phyloP scores from a whole-genome alignment of 2,113 vertebrate genomes.

The Thamnaconus septentrionalis region DNA sequence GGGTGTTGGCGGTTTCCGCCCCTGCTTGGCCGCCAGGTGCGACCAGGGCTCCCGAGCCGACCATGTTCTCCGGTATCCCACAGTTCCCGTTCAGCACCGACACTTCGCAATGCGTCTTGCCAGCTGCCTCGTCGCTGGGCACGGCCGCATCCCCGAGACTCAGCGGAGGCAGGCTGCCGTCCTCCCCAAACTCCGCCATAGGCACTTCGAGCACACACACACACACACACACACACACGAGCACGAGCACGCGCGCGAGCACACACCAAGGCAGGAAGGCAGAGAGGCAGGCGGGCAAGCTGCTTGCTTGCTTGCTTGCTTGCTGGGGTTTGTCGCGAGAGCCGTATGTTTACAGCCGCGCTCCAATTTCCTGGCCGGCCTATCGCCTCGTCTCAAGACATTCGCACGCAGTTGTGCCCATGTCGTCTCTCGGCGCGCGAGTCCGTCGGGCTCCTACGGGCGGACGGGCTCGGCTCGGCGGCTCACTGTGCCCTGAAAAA shows the following conservation, averaged over 20 bases:
- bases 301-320: too few species aligned
- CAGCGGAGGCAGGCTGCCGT: slow-evolving; percentile 61
- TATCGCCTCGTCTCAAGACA: too few species aligned
- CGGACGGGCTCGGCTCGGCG: not conserved
- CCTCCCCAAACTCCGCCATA: slow-evolving; percentile 78
- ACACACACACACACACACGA: slow-evolving; percentile 9
- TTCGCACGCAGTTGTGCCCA: too few species aligned
- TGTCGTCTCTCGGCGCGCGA: too few species aligned
- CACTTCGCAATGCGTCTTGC: slow-evolving; percentile 76
- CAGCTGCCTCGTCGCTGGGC: slow-evolving; percentile 63
- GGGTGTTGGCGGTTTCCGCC: slow-evolving; percentile 68
- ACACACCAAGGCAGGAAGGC: slow-evolving; percentile 9
- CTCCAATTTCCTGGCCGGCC: slow-evolving; percentile 33
- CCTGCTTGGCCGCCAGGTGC: slow-evolving; percentile 73
- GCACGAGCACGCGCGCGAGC: slow-evolving; percentile 15
- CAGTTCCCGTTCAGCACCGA: slow-evolving; percentile 84
- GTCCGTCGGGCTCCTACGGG: not conserved
- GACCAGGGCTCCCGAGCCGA: slow-evolving; percentile 58
- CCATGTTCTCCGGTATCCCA: slow-evolving; percentile 79
- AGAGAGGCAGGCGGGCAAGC: too few species aligned
- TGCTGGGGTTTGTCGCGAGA: too few species aligned
- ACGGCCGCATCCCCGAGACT: slow-evolving; percentile 50
- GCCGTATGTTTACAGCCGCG: slow-evolving; percentile 28
- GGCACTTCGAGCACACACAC: slow-evolving; percentile 50
- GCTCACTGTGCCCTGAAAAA: not conserved